Base-by-base conservation (phyloP, 1,140 invertebrate genomes). In the Heliothis virescens region DNA sequence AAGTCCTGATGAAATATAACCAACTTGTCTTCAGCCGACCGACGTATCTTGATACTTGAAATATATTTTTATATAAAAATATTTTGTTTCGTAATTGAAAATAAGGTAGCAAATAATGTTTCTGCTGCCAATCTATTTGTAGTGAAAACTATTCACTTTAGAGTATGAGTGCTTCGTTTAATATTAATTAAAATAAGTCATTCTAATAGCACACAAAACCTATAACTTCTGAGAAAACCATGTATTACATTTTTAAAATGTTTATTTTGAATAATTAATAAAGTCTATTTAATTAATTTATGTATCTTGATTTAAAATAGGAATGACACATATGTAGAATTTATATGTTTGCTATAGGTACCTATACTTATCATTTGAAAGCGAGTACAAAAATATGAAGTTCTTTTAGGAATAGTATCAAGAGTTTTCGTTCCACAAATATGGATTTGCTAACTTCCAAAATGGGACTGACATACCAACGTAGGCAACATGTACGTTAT, bases 1-100 rank as follows among this genome's bases (percentile, higher is more conserved):
- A 89, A 83, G 83, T 72, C 86, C 83, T 82, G 87, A 89, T 91
- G 87, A 91, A 90, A 89, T 90, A 91, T 90, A 85, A 80, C 88
- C 84, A 71, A 85, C 82, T 72, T 73, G 63, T 79, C 69, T 75
- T 78, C 74, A 26, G 60, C 79, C 65, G 83, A 83, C 16, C 53
- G 50, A 87, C 26, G 26, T 5, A 59, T 85, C 74, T 88, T 84
- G 86, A 88, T 89, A 83, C 80, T 87, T 83, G 21, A 73, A 60
- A 48, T 10, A 47, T n/a, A 3, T 10, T 41, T 5, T 41, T 63
- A 9, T 9, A 41, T 41, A 41, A 41, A 7, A 9, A 41, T 41
- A 41, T 41, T 41, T 41, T 4, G 7, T 41, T 41, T 41, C 5
- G 9, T 9, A 41, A 41, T 9, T 9, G 34, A 41, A 41, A 41